Conservation (phyloP, 2,113 vertebrate genomes). For the Balaenoptera acutorostrata region DNA sequence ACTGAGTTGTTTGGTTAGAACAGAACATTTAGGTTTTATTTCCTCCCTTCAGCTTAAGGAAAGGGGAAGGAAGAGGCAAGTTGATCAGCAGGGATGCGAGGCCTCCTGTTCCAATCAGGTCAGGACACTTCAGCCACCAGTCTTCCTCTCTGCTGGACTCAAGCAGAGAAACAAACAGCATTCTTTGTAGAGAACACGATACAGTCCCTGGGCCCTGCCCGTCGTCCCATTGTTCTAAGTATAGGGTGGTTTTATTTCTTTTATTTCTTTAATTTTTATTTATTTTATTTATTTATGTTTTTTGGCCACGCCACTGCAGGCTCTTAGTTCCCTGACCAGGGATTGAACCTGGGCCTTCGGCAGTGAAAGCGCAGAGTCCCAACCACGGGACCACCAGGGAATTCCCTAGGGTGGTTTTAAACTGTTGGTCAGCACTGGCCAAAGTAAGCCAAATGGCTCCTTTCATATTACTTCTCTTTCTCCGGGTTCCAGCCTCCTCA, state of each 20-base stretch:
- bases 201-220: neutral
- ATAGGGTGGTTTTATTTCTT: neutral
- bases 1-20: neutral
- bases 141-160: neutral
- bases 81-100: neutral
- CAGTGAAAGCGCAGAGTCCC: neutral
- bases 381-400: neutral
- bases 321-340: neutral
- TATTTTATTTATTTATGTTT: neutral
- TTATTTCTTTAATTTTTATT: no score
- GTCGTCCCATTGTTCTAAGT: neutral
- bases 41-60: neutral
- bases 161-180: neutral
- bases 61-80: neutral
- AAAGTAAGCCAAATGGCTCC: neutral
- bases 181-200: neutral
- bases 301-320: neutral
- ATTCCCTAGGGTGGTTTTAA: neutral
- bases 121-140: neutral
- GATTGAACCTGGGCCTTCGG: neutral
- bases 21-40: neutral
- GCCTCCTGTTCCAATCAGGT: neutral
- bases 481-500: neutral
- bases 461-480: neutral
- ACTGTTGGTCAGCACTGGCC: neutral